phyloP scores from a whole-genome alignment of 1,140 invertebrate species.

The Riptortus pedestris region DNA sequence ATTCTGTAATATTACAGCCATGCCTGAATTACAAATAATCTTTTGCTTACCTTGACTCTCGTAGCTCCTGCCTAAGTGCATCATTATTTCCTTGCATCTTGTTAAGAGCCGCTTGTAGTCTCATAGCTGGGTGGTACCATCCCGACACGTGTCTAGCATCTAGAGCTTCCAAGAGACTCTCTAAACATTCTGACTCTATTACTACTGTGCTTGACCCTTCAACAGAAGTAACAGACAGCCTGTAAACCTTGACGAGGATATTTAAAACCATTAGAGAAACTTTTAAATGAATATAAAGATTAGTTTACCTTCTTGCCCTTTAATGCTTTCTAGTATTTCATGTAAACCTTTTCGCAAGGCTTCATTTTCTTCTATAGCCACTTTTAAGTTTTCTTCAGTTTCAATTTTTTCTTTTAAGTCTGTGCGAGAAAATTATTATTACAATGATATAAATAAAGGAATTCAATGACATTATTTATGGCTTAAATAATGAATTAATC shows the following conservation, averaged over 20 bases:
- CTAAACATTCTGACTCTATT: constrained; percentile 47
- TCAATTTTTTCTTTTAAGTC: constrained; percentile 10
- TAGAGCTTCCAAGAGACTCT: constrained; percentile 49
- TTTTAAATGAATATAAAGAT: not conserved
- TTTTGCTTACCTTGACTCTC: constrained; percentile 26
- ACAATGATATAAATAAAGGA: not conserved
- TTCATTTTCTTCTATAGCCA: constrained; percentile 57
- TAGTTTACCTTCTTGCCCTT: constrained; percentile 44
- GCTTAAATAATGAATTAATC: too few relatives aligned
- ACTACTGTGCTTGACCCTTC: constrained; percentile 38
- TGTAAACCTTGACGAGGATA: too few relatives aligned
- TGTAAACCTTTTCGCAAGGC: constrained; percentile 56
- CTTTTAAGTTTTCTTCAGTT: constrained; percentile 40
- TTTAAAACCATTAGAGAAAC: too few relatives aligned
- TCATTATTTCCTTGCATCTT: constrained; percentile 47
- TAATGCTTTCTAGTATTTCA: constrained; percentile 51
- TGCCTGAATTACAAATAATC: too few relatives aligned
- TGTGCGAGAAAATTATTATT: not conserved
- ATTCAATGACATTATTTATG: not conserved
- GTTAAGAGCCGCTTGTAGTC: constrained; percentile 54
- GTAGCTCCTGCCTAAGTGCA: constrained; percentile 44
- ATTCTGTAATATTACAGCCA: too few relatives aligned
- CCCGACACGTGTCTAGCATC: constrained; percentile 57
- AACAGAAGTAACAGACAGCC: constrained; percentile 17
- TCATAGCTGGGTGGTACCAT: constrained; percentile 65